Evolutionary conservation across 2,113 vertebrate genomes (phyloP).

Genomic region (Turdus rufiventris): DNA sequence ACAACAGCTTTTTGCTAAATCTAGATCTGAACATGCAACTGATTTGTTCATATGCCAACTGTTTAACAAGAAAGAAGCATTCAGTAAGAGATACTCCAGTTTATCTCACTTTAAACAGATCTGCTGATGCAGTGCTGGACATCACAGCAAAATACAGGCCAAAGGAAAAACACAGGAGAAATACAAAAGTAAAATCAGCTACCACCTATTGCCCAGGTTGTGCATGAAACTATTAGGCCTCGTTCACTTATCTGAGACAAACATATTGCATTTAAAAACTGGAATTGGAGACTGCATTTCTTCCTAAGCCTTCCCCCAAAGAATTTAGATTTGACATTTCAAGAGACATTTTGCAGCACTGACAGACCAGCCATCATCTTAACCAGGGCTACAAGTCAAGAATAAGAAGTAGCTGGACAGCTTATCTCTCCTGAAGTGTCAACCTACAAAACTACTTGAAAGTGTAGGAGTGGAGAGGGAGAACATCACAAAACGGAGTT

Average conservation of each 20-base stretch:
- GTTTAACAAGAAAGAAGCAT: not conserved
- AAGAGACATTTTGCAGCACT: not conserved
- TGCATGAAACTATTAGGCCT: not conserved
- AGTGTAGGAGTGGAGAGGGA: not conserved
- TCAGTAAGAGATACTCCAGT: not conserved
- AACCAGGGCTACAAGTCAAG: not conserved
- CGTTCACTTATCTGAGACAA: not conserved
- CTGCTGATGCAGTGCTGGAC: not conserved
- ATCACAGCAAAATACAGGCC: not conserved
- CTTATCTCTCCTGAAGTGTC: not conserved
- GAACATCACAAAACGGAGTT: not conserved
- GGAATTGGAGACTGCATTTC: not conserved
- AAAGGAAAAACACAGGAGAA: not conserved
- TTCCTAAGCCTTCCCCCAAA: not conserved
- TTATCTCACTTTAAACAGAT: not conserved
- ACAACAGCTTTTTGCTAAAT: not conserved
- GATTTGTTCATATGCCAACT: not conserved
- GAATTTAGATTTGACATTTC: slow-evolving; percentile 4
- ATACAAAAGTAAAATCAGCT: not conserved
- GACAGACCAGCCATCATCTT: not conserved
- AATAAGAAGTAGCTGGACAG: not conserved
- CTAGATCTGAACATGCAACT: not conserved
- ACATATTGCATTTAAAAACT: not conserved
- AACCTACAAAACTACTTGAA: not conserved
- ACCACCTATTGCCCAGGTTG: not conserved